phyloP scores from a whole-genome alignment of 1,140 invertebrate species.

The Pseudobourletiella spinata region DNA sequence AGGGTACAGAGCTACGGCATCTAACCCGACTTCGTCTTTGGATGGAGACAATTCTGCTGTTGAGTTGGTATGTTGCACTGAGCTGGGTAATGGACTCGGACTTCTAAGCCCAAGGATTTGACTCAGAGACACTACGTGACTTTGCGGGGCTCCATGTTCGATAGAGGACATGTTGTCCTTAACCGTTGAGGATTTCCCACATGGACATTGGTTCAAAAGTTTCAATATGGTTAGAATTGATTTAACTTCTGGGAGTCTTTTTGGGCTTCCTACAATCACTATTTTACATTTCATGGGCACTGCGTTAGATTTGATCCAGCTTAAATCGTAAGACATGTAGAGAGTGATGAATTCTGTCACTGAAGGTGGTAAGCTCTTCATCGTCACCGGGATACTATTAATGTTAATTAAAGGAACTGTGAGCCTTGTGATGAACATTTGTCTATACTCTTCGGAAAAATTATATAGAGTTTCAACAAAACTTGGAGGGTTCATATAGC shows the following conservation, averaged over 20 bases:
- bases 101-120: background rate
- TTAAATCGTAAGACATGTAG: background rate
- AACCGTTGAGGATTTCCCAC: background rate
- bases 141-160: too few species aligned
- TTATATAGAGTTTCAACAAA: conserved; percentile 25
- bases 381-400: conserved; percentile 12
- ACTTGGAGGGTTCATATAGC: conserved; percentile 14
- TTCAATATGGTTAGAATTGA: background rate
- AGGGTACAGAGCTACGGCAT: background rate
- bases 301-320: conserved; percentile 5
- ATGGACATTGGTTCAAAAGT: background rate
- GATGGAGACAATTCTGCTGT: conserved; percentile 1
- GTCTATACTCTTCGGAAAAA: conserved; percentile 10
- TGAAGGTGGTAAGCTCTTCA: conserved; percentile 7
- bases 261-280: conserved; percentile 5
- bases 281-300: conserved; percentile 9
- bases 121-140: too few species aligned
- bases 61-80: too few species aligned
- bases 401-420: conserved; percentile 12
- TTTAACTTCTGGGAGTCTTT: conserved; percentile 11
- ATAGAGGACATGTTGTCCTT: too few species aligned
- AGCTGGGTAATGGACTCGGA: too few species aligned
- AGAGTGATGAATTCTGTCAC: conserved; percentile 12
- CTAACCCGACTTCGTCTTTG: conserved; percentile 16
- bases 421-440: conserved; percentile 9